These are phyloP conservation scores for Drosophila parthenogenetica DNA, from an alignment of 2,888 invertebrate genomes.

Conservation along the genomic window DNA sequence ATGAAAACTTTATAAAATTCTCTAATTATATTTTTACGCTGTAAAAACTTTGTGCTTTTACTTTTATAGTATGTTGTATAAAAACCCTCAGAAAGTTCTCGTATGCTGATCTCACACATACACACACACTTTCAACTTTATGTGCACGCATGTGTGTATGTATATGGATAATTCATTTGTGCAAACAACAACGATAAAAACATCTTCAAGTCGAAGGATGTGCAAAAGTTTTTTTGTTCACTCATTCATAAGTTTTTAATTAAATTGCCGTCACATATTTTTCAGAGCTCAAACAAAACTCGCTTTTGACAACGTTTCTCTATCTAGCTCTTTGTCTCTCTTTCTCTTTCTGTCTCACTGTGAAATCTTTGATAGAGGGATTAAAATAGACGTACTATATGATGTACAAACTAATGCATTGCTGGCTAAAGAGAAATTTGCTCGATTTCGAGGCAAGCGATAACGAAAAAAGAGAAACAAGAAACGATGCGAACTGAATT, in stretches of 20 bases:
- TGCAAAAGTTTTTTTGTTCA: slow-evolving; percentile 78
- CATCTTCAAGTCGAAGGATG: slow-evolving; percentile 81
- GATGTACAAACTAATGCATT: background rate
- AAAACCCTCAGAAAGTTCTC: slow-evolving; percentile 47
- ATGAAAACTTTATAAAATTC: slow-evolving; percentile 65
- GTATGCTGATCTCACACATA: slow-evolving; percentile 64
- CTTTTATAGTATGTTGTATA: slow-evolving; percentile 41
- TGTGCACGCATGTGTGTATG: slow-evolving; percentile 13
- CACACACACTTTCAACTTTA: slow-evolving; percentile 42
- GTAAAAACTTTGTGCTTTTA: slow-evolving; percentile 68
- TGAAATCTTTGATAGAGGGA: slow-evolving; percentile 22
- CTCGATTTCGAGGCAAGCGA: no score
- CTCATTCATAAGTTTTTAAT: slow-evolving; percentile 81
- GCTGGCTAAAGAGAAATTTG: no score
- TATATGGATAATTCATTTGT: slow-evolving; percentile 60
- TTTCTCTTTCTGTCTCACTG: no score
- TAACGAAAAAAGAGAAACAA: no score
- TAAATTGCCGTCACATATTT: slow-evolving; percentile 80
- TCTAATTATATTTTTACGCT: slow-evolving; percentile 81
- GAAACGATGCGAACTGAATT: no score
- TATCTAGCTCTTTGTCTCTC: background rate
- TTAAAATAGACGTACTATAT: slow-evolving; percentile 10
- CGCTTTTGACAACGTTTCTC: slow-evolving; percentile 45
- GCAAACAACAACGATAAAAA: slow-evolving; percentile 78
- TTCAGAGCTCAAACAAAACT: slow-evolving; percentile 51